A percentile compares a stretch with the other conserved stretches of the same genome.
These are phyloP conservation scores for Ivindomyrus marchei DNA, from an alignment of 2,113 vertebrate species.

Conservation along the genomic window DNA sequence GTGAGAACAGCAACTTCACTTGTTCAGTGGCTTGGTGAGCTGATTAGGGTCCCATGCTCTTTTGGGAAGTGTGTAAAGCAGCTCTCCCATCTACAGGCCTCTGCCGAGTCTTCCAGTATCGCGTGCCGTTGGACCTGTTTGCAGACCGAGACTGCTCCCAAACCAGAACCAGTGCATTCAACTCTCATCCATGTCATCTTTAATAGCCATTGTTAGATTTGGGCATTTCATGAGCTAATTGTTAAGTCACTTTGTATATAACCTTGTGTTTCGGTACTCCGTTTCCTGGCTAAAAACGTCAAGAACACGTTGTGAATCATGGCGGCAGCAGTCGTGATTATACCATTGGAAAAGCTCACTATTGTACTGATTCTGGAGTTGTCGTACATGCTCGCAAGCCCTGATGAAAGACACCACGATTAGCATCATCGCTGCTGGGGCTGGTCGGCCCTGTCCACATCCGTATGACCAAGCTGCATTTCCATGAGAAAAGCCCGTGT, in stretches of 20 bases:
- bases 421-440: not conserved
- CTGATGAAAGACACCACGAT: constrained; percentile 13
- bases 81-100: not conserved
- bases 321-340: not conserved
- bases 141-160: not conserved
- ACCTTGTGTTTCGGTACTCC: not conserved
- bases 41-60: not conserved
- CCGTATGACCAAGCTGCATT: not conserved
- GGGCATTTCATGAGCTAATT: not conserved
- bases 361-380: not conserved
- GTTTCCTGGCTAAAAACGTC: not conserved
- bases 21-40: not conserved
- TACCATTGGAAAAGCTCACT: constrained; percentile 4
- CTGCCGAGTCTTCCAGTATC: not conserved
- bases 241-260: not conserved
- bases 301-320: not conserved
- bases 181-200: not conserved
- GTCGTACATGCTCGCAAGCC: not conserved
- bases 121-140: not conserved
- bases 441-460: not conserved
- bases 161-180: not conserved
- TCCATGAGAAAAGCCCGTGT: constrained; percentile 18
- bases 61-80: not conserved
- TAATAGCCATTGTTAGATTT: not conserved
- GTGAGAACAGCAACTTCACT: not conserved